Evolutionary conservation across 2,113 vertebrate species (phyloP).

Genomic region (Thermophis baileyi): DNA sequence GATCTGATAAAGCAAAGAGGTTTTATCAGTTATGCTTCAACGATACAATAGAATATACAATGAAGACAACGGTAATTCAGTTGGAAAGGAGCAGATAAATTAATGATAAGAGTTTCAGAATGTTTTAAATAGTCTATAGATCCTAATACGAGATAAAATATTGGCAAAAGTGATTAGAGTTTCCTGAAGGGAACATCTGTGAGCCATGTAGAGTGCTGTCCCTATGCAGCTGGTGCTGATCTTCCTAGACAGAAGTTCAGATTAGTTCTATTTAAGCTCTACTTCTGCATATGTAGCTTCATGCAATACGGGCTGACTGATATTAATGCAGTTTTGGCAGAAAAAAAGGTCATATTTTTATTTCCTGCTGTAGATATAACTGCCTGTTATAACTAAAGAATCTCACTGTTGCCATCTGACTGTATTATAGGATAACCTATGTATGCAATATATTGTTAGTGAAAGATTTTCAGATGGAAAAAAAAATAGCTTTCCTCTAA

Average conservation of each 20-base stretch:
- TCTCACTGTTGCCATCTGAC: neutral
- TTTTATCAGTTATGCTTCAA: neutral
- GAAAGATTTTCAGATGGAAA: neutral
- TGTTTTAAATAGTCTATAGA: neutral
- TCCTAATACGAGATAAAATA: neutral
- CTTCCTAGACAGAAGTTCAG: neutral
- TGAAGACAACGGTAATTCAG: neutral
- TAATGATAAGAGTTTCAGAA: neutral
- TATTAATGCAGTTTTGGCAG: neutral
- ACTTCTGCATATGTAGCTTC: neutral
- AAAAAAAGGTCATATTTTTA: neutral
- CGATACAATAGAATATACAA: neutral
- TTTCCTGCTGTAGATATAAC: neutral
- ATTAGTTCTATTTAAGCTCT: neutral
- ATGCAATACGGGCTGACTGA: neutral
- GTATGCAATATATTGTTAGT: neutral
- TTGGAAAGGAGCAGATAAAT: neutral
- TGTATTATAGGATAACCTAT: neutral
- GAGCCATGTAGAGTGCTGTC: conserved; percentile 23
- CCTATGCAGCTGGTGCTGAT: conserved; percentile 26
- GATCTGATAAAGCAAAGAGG: neutral
- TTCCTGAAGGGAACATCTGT: conserved; percentile 20
- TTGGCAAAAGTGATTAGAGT: neutral
- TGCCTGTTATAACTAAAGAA: neutral
- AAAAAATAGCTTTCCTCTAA: neutral